Base-by-base conservation (phyloP, 2,888 invertebrate genomes). In the Lysandra bellargus region DNA sequence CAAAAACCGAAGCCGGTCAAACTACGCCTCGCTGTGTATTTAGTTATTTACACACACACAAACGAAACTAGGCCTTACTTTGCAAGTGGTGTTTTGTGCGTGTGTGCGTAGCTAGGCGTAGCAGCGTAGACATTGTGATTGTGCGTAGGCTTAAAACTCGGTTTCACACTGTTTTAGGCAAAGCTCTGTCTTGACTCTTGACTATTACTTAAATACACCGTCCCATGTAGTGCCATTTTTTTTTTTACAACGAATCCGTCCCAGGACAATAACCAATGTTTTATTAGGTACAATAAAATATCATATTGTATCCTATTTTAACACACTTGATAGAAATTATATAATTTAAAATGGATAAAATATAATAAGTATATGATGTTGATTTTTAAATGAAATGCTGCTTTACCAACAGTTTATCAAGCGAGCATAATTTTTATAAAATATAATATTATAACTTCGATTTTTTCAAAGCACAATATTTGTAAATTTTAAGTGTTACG, bases 241-340 rank as follows among this genome's bases (percentile, higher is more conserved):
- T 9, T 40, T 17, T 74, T 73, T 4, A 49, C 92, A 92, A 92
- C 92, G 92, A 92, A 92, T 89, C 90, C 90, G 90, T 92, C 90
- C 91, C 3, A 17, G 17, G 4, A 17, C 17, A 57, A 4, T 14
- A 17, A 14, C 57, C 12, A 57, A 57, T 57, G 14, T 57, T 57
- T 17, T 57, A 53, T 53, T 53, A 14, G 53, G 3, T 53, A 57
- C 17, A 14, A 57, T 57, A 17, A 17, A 4, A 17, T 57, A 4
- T 57, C 17, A 57, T 57, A 57, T 57, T 57, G 14, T 57, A 57
- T 57, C 4, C 3, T 17, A 57, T 17, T 57, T 57, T 17, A 17
- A 57, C 17, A 57, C 17, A 57, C 57, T 57, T 57, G 1, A 57
- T 57, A 57, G 17, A 17, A 57, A 57, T 57, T 4, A 57, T 17